phyloP scores from a whole-genome alignment of 2,113 vertebrate species.

The Cyprinodon brontotheroides region DNA sequence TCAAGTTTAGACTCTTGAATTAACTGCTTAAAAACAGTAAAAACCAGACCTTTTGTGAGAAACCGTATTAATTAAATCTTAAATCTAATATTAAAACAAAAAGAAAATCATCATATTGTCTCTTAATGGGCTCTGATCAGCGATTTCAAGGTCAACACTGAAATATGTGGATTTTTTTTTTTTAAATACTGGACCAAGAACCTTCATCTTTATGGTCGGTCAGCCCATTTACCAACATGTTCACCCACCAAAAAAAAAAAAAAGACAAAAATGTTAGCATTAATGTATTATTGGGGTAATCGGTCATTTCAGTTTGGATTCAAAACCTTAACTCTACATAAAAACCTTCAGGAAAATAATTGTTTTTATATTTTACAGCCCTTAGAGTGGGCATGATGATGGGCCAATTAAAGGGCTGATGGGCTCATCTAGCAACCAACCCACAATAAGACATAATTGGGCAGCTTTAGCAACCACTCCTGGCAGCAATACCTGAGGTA shows the following conservation, averaged over 20 bases:
- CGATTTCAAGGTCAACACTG: not conserved
- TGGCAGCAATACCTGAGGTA: not conserved
- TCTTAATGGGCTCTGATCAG: not conserved
- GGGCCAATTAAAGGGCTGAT: not conserved
- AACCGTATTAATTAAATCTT: too few relatives aligned
- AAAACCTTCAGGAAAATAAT: not conserved
- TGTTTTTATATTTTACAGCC: not conserved
- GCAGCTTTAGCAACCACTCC: not conserved
- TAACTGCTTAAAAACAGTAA: not conserved
- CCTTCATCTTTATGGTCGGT: too few relatives aligned
- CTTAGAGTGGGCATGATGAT: not conserved
- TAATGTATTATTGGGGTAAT: not conserved
- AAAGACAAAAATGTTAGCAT: too few relatives aligned
- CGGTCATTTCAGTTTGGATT: not conserved
- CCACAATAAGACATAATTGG: too few relatives aligned
- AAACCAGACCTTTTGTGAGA: too few relatives aligned
- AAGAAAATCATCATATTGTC: not conserved
- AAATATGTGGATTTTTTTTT: too few relatives aligned
- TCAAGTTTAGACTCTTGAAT: not conserved
- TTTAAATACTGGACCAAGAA: too few relatives aligned
- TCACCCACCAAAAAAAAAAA: not conserved
- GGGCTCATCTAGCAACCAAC: not conserved
- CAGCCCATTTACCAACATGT: too few relatives aligned
- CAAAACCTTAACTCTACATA: not conserved
- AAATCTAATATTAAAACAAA: not conserved